Evolutionary conservation across 1,140 invertebrate species (phyloP).

Genomic region (Drosophila bocki): DNA sequence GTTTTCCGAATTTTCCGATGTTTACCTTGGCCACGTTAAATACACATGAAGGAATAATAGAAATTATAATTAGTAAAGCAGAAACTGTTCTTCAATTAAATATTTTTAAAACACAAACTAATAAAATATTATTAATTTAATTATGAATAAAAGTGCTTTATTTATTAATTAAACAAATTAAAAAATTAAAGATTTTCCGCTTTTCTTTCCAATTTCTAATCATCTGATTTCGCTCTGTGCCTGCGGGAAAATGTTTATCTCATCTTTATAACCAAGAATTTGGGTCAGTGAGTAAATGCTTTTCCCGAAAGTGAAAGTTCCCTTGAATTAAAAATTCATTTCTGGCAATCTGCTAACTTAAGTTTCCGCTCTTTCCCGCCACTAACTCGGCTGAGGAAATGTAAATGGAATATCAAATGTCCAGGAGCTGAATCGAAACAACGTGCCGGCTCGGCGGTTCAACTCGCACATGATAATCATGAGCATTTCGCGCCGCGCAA

Average conservation of each 20-base stretch:
- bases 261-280: constrained; percentile 5
- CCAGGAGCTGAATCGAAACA: constrained; percentile 33
- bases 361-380: constrained; percentile 7
- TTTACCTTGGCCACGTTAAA: background rate
- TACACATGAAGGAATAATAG: background rate
- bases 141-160: accelerated
- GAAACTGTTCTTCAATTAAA: background rate
- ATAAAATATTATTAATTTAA: background rate
- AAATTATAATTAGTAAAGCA: background rate
- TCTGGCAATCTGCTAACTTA: constrained; percentile 3
- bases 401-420: constrained; percentile 51
- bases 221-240: background rate
- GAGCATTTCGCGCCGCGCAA: constrained; percentile 61
- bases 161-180: background rate
- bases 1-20: constrained; percentile 1
- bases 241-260: background rate
- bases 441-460: constrained; percentile 31
- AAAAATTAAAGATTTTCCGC: background rate
- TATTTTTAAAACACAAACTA: background rate
- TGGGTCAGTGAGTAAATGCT: constrained; percentile 31
- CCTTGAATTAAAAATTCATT: constrained; percentile 33
- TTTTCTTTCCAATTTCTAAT: background rate
- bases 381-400: constrained; percentile 9
- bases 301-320: constrained; percentile 27
- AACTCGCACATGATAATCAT: constrained; percentile 56